Base-by-base conservation (phyloP, 2,113 vertebrate species). In the Polypterus bichir region DNA sequence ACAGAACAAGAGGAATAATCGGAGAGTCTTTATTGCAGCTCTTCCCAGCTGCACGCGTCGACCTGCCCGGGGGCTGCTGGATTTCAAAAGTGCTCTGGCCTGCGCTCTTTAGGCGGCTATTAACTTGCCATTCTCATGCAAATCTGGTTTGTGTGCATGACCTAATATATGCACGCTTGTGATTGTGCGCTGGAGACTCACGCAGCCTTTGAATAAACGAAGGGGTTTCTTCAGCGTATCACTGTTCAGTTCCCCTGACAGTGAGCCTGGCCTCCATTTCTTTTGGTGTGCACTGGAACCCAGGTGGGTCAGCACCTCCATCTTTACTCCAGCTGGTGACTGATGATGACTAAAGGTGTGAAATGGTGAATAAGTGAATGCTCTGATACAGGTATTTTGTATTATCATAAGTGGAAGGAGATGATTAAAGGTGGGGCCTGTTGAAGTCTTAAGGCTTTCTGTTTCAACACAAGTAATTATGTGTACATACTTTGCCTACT, bases 111-210 rank as follows among this genome's bases (percentile, higher is more conserved):
- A 91, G 92, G 92, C 93, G 93, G 94, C 92, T 92, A 98, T 98
- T 97, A 97, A 95, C 91, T 88, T 86, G 86, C 91, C 91, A 97
- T 98, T 98, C 97, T 98, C 92, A 98, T 98, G 96, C 91, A 96
- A 98, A 98, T 98, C 90, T 91, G 87, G 89, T 85, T 91, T 92
- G 89, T 94, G 93, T 93, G 94, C 92, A 94, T 89, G 90, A 81
- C 90, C 90, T 97, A 95, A 97, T 97, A 93, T 97, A 97, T 96
- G 91, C 94, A 89, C 86, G 88, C 77, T 90, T 93, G 10, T 89
- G 86, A 87, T 90, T 91, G 88, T 85, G 82, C 84, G 89, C 83
- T 91, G 87, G 84, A 81, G 86, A 89, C 86, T 89, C 83, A 78
- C 82, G 83, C 80, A 75, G 83, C 84, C 85, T 87, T 91, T 92